Evolutionary conservation across 2,113 vertebrate species (phyloP).

Genomic region (Willisornis vidua): DNA sequence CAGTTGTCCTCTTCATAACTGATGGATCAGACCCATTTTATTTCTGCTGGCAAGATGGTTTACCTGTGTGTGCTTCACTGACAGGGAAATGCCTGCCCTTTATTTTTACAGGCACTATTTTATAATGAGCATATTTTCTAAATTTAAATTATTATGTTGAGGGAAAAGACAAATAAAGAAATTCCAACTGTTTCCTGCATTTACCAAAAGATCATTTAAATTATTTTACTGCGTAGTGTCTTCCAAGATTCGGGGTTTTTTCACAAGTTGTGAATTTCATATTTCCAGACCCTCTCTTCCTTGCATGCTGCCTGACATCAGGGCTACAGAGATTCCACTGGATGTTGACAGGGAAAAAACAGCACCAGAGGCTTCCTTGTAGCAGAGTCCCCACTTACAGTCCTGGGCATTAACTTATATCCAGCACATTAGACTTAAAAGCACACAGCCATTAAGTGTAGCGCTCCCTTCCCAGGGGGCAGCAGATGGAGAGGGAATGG

Average conservation of each 20-base stretch:
- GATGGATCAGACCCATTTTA: neutral
- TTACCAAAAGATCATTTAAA: neutral
- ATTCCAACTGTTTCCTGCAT: neutral
- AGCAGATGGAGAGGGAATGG: constrained; percentile 11
- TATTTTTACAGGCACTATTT: neutral
- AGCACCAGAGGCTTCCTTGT: neutral
- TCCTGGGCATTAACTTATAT: constrained; percentile 19
- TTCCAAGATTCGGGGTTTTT: neutral
- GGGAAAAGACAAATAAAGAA: neutral
- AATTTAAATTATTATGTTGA: neutral
- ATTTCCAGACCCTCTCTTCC: neutral
- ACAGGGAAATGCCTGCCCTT: neutral
- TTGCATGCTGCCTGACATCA: neutral
- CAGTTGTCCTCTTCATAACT: neutral
- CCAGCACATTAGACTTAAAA: constrained; percentile 43
- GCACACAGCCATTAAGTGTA: constrained; percentile 16
- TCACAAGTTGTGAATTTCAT: neutral
- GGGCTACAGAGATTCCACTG: neutral
- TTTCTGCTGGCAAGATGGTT: neutral
- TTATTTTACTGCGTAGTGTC: neutral
- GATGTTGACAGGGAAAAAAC: neutral
- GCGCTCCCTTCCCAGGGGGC: constrained; percentile 37
- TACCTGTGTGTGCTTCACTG: neutral
- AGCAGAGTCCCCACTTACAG: neutral
- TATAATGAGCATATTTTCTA: neutral